phyloP scores from a whole-genome alignment of 2,113 vertebrate species.

The Petrocephalus microphthalmus region DNA sequence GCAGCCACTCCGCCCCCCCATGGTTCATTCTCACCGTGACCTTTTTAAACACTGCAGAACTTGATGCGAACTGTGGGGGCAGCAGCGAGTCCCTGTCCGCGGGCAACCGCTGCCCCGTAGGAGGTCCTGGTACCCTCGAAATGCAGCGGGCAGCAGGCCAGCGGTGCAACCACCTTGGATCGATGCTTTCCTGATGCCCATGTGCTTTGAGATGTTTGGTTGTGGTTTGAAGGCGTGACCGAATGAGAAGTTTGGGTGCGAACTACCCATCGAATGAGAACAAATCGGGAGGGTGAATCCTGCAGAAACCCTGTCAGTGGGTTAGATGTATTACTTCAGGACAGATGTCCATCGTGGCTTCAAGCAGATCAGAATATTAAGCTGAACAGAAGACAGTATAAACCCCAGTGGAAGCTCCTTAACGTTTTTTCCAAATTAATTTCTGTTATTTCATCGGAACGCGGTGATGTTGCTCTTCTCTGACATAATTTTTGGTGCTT shows the following conservation, averaged over 20 bases:
- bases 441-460: constrained; percentile 10
- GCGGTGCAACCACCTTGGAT: not conserved
- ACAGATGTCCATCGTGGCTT: not conserved
- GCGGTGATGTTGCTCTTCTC: constrained; percentile 25
- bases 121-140: not conserved
- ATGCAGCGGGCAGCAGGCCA: not conserved
- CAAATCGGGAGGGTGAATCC: not conserved
- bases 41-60: not conserved
- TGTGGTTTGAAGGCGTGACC: not conserved
- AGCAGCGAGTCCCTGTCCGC: not conserved
- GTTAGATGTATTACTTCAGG: not conserved
- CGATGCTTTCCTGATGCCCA: not conserved
- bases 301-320: not conserved
- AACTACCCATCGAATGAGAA: not conserved
- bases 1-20: not conserved
- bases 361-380: not conserved
- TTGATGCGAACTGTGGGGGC: not conserved
- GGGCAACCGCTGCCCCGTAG: not conserved
- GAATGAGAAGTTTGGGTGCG: not conserved
- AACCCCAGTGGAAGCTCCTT: not conserved
- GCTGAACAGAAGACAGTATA: not conserved
- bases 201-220: not conserved
- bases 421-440: not conserved
- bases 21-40: not conserved
- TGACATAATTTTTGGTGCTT: constrained; percentile 61